Percentiles rank a stretch among this genome's conserved stretches.
These are phyloP conservation scores for Eilema sororculum DNA, from an alignment of 2,888 invertebrate species.

Conservation along the genomic window DNA sequence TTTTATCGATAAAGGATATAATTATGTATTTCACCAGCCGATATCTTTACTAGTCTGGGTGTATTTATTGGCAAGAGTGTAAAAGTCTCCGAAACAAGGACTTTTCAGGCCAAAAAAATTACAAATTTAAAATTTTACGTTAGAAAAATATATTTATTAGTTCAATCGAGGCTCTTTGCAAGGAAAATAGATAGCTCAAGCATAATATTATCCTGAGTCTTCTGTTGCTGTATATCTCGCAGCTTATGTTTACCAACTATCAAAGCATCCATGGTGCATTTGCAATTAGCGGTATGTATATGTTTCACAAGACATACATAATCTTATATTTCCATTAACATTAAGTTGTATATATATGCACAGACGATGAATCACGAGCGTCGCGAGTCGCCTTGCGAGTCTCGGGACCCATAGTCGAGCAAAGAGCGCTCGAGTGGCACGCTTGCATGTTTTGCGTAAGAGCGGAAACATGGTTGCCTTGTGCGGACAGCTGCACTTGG, in stretches of 20 bases:
- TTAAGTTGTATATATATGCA: slow-evolving; percentile 37
- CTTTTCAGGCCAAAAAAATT: background rate
- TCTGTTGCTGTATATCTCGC: background rate
- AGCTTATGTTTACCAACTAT: background rate
- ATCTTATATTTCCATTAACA: slow-evolving; percentile 52
- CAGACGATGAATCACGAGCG: slow-evolving; percentile 53
- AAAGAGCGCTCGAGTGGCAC: slow-evolving; percentile 49
- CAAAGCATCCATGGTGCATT: slow-evolving; percentile 36
- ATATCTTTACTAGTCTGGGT: too few relatives aligned
- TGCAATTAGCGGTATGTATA: slow-evolving; percentile 49
- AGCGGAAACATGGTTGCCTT: slow-evolving; percentile 63
- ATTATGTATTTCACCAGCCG: background rate
- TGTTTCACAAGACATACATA: slow-evolving; percentile 56
- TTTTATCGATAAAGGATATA: background rate
- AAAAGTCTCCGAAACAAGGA: background rate
- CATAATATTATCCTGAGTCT: background rate
- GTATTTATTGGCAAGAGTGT: too few relatives aligned
- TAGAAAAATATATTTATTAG: background rate
- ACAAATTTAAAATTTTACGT: too few relatives aligned
- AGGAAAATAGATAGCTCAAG: background rate
- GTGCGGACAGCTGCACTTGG: slow-evolving; percentile 57
- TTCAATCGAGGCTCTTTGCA: background rate
- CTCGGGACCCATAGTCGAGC: slow-evolving; percentile 47
- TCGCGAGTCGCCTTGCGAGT: slow-evolving; percentile 5
- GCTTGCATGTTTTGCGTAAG: slow-evolving; percentile 60